A percentile compares a stretch with the other conserved stretches of the same genome.
Evolutionary conservation across 1,140 invertebrate species (phyloP).

Genomic region (Drosophila nasuta): DNA sequence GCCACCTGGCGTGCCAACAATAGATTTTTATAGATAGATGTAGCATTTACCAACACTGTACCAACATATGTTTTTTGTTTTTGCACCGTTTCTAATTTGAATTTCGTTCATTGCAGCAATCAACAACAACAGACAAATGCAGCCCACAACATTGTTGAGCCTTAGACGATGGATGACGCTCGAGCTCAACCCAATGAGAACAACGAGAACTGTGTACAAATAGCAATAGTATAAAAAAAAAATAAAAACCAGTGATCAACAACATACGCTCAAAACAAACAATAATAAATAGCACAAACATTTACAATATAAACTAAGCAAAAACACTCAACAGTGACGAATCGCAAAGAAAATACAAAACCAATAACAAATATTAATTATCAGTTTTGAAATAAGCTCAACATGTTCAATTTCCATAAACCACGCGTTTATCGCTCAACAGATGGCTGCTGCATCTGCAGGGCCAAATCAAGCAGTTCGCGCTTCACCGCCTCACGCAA

Average conservation of each 20-base stretch:
- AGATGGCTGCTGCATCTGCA: constrained; percentile 94
- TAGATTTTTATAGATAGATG: neutral
- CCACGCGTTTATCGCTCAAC: constrained; percentile 94
- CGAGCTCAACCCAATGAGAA: constrained; percentile 39
- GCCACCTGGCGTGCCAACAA: constrained; percentile 27
- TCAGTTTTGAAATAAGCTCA: constrained; percentile 41
- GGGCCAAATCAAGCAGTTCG: constrained; percentile 95
- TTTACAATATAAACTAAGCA: constrained; percentile 4
- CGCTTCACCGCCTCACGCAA: constrained; percentile 94
- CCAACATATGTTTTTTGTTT: constrained; percentile 31
- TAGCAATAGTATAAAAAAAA: constrained; percentile 34
- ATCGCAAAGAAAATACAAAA: constrained; percentile 4
- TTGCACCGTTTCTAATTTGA: constrained; percentile 37
- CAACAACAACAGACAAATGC: constrained; percentile 37
- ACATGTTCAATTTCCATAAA: constrained; percentile 96
- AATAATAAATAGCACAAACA: constrained; percentile 25
- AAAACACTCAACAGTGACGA: constrained; percentile 22
- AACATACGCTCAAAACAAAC: constrained; percentile 7
- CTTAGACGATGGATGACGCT: constrained; percentile 51
- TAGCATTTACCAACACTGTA: constrained; percentile 39
- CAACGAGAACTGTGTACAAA: constrained; percentile 31
- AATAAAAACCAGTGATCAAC: constrained; percentile 39
- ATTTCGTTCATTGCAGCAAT: constrained; percentile 18
- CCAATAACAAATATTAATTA: constrained; percentile 17
- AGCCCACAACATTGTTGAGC: constrained; percentile 30